phyloP scores from a whole-genome alignment of 2,888 invertebrate species.

The Rambutsinella grinnellia region DNA sequence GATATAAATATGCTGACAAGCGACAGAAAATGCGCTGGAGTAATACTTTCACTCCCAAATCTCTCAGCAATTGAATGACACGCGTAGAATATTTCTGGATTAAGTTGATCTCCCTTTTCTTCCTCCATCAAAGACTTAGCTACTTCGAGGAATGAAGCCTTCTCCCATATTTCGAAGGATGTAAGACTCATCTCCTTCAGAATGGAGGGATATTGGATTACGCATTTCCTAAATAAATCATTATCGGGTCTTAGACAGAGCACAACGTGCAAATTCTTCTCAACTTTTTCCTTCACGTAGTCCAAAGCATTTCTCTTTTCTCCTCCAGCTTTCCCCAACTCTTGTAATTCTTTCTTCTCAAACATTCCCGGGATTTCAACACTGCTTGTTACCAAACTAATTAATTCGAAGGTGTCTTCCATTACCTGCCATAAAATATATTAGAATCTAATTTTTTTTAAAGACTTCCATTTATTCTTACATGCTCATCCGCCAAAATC shows the following conservation, averaged over 20 bases:
- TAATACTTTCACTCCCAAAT: background rate
- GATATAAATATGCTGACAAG: background rate
- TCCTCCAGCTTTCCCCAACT: background rate
- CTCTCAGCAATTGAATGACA: conserved; percentile 13
- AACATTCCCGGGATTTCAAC: conserved; percentile 25
- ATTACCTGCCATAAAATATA: conserved; percentile 15
- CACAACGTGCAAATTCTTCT: conserved; percentile 31
- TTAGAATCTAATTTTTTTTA: background rate
- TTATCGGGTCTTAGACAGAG: background rate
- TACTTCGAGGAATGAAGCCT: conserved; percentile 13
- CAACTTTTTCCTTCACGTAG: conserved; percentile 3
- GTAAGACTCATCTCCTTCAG: conserved; percentile 15
- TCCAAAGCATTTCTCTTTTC: background rate
- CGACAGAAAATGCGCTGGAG: conserved; percentile 17
- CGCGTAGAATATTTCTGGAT: conserved; percentile 1
- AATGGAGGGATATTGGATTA: background rate
- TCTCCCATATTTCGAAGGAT: conserved; percentile 23
- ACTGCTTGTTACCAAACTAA: conserved; percentile 1
- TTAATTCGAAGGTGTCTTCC: background rate
- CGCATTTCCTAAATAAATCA: background rate
- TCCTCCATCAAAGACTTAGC: background rate
- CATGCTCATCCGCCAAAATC: conserved; percentile 25
- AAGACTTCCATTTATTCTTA: conserved; percentile 2
- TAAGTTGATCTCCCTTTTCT: background rate
- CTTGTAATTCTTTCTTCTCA: conserved; percentile 1